Conservation (phyloP, 2,113 vertebrate species). For the Pristiophorus japonicus region DNA sequence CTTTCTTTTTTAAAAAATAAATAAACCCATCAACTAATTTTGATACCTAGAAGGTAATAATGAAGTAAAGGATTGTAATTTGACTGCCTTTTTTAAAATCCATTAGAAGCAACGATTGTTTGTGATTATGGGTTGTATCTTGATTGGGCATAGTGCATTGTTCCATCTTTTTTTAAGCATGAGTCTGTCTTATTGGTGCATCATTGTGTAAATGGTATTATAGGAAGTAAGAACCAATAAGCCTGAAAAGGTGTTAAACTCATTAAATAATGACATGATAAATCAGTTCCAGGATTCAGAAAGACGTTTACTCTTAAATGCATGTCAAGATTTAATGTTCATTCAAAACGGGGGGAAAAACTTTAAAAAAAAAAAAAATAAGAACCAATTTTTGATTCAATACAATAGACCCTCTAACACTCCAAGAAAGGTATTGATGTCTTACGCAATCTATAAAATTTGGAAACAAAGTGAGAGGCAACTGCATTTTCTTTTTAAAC, state of each 20-base stretch:
- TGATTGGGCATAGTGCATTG: neutral
- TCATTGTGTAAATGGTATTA: slow-evolving; percentile 24
- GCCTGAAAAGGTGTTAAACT: neutral
- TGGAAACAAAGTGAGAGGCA: neutral
- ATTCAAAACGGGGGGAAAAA: neutral
- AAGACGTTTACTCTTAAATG: slow-evolving; percentile 18
- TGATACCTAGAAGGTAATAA: slow-evolving; percentile 10
- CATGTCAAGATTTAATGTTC: neutral
- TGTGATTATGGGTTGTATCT: slow-evolving; percentile 15
- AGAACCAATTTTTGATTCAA: neutral
- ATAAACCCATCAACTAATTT: neutral
- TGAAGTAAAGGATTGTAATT: slow-evolving; percentile 29
- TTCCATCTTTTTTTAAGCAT: neutral
- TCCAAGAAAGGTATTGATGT: neutral
- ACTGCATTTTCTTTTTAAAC: no score
- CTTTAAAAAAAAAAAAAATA: neutral
- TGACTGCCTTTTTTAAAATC: neutral
- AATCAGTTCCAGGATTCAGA: neutral
- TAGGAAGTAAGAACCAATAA: neutral
- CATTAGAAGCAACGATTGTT: neutral
- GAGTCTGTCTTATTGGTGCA: slow-evolving; percentile 7
- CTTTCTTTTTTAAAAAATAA: neutral
- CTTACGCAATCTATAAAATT: neutral
- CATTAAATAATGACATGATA: neutral
- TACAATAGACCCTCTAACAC: slow-evolving; percentile 6